A percentile compares a stretch with the other conserved stretches of the same genome.
Evolutionary conservation across 2,113 vertebrate genomes (phyloP).

Genomic region (Axis porcinus): DNA sequence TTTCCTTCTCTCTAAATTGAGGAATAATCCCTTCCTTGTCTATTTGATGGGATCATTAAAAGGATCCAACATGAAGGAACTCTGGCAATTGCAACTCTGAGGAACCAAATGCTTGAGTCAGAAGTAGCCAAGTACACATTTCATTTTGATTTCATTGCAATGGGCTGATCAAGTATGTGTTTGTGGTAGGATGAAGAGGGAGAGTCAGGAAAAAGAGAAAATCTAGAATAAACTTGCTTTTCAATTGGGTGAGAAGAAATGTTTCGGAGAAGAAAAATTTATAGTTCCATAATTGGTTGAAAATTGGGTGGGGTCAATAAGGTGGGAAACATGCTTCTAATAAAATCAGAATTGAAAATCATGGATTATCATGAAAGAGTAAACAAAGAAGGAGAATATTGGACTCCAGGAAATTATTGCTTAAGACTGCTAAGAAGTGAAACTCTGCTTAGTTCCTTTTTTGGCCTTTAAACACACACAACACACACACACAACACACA

Average conservation of each 20-base stretch:
- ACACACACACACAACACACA: neutral
- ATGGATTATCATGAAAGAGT: neutral
- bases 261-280: slow-evolving; percentile 2
- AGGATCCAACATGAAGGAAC: neutral
- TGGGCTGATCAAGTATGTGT: neutral
- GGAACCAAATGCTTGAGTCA: neutral
- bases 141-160: slow-evolving; percentile 2
- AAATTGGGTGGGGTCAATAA: neutral
- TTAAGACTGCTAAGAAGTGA: slow-evolving; percentile 67
- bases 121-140: slow-evolving; percentile 67
- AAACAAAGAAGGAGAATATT: slow-evolving; percentile 71
- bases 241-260: neutral
- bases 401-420: slow-evolving; percentile 37
- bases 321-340: neutral
- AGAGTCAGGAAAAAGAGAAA: neutral
- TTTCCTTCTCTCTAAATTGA: neutral
- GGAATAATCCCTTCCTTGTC: neutral
- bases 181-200: neutral
- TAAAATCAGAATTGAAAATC: slow-evolving; percentile 27
- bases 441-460: slow-evolving; percentile 65
- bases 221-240: neutral
- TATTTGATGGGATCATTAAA: neutral
- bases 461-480: slow-evolving; percentile 1
- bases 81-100: neutral
- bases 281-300: neutral